These are phyloP conservation scores for Ennomos erosarius DNA, from an alignment of 2,888 invertebrate species.

Conservation along the genomic window DNA sequence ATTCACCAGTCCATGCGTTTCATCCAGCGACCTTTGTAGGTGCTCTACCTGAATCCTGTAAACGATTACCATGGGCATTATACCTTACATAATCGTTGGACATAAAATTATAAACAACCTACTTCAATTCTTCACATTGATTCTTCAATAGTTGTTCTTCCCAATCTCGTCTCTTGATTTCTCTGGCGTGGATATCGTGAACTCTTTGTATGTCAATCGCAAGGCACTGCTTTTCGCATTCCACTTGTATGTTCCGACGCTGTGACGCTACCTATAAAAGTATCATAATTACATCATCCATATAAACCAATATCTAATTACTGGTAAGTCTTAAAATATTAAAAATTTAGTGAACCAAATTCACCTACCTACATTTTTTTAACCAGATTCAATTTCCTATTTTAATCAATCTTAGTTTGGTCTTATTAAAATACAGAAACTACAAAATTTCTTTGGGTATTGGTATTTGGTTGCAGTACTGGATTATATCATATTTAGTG, in stretches of 20 bases:
- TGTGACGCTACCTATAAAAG: constrained; percentile 80
- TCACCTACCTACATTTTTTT: too few species aligned
- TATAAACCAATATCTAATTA: neutral
- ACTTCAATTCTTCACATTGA: constrained; percentile 75
- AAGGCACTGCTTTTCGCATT: constrained; percentile 85
- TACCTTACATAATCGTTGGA: neutral
- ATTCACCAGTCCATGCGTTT: constrained; percentile 76
- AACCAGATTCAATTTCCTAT: too few species aligned
- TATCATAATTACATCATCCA: constrained; percentile 6
- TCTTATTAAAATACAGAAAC: too few species aligned
- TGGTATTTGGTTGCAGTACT: too few species aligned
- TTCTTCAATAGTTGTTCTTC: constrained; percentile 80
- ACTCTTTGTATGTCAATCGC: constrained; percentile 85
- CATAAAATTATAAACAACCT: constrained; percentile 24
- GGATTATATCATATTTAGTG: too few species aligned
- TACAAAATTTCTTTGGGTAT: too few species aligned
- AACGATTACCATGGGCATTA: constrained; percentile 17
- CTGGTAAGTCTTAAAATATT: too few species aligned
- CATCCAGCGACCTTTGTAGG: constrained; percentile 74
- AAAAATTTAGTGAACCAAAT: too few species aligned
- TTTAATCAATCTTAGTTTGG: too few species aligned
- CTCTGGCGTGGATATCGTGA: constrained; percentile 82
- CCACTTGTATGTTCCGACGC: constrained; percentile 83
- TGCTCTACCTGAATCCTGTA: constrained; percentile 76
- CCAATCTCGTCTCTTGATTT: constrained; percentile 84